A percentile compares a stretch with the other conserved stretches of the same genome.
These are phyloP conservation scores for Erinaceus europaeus DNA, from an alignment of 2,113 vertebrate species.

Conservation along the genomic window DNA sequence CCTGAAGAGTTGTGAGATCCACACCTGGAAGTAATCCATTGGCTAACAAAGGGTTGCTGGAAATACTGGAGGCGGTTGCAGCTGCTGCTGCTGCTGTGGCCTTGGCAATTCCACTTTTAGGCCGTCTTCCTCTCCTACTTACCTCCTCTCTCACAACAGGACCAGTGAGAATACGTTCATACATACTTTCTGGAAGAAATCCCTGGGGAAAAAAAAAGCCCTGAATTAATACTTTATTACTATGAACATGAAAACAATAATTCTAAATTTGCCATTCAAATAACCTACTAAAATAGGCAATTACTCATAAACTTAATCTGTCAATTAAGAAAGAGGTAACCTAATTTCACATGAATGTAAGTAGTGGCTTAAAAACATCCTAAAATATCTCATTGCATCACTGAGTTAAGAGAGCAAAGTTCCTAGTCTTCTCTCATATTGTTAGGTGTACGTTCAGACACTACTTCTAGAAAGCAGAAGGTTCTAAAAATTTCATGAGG, in stretches of 20 bases:
- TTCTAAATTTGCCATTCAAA: not conserved
- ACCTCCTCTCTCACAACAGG: constrained; percentile 98
- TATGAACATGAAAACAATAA: constrained; percentile 6
- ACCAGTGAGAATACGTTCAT: constrained; percentile 96
- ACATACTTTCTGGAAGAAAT: constrained; percentile 97
- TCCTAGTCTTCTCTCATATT: not conserved
- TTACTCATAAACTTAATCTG: not conserved
- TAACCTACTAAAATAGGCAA: not conserved
- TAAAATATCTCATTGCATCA: not conserved
- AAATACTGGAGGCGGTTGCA: constrained; percentile 71
- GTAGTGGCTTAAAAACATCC: not conserved
- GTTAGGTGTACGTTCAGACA: not conserved
- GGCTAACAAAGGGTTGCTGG: constrained; percentile 86
- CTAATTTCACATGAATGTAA: not conserved
- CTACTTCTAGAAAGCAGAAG: not conserved
- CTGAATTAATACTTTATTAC: too few species aligned
- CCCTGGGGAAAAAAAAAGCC: constrained; percentile 82
- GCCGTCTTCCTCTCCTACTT: constrained; percentile 94
- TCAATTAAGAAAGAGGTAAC: too few species aligned
- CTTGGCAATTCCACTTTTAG: constrained; percentile 93
- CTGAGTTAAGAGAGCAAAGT: not conserved
- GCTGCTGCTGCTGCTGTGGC: constrained; percentile 78
- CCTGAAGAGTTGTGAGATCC: constrained; percentile 94
- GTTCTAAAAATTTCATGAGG: not conserved
- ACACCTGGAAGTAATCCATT: constrained; percentile 92